Conservation (phyloP, 2,797 vertebrate genomes). For the Hemitrygon akajei region DNA sequence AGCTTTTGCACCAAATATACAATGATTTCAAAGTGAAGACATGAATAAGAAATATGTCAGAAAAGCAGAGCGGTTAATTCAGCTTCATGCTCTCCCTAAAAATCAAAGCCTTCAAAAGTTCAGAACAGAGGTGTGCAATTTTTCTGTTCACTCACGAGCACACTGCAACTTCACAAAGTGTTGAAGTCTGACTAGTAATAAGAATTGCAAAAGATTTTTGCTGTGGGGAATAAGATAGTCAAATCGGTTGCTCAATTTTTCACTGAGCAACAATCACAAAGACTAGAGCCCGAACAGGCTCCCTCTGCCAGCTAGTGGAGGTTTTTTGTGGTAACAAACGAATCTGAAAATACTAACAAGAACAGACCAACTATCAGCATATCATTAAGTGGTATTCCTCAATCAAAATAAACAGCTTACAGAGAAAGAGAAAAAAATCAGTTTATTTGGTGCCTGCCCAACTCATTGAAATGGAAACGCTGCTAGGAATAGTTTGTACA, state of each 20-base stretch:
- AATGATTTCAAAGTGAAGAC: neutral
- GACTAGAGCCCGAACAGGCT: neutral
- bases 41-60: neutral
- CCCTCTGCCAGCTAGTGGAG: conserved; percentile 28
- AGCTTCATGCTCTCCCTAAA: neutral
- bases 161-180: neutral
- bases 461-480: neutral
- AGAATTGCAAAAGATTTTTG: neutral
- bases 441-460: neutral
- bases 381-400: neutral
- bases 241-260: neutral
- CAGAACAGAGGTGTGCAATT: neutral
- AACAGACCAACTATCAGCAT: neutral
- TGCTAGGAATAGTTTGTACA: neutral
- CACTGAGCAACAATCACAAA: neutral
- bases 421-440: neutral
- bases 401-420: neutral
- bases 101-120: neutral
- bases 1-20: neutral
- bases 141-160: neutral
- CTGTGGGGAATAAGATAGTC: neutral
- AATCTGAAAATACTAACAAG: neutral
- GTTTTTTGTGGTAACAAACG: neutral
- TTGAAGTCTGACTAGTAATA: neutral
- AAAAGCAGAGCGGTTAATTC: neutral